A percentile compares a stretch with the other conserved stretches of the same genome.
phyloP scores from a whole-genome alignment of 1,140 invertebrate species.

The Diploscapter pachys region DNA sequence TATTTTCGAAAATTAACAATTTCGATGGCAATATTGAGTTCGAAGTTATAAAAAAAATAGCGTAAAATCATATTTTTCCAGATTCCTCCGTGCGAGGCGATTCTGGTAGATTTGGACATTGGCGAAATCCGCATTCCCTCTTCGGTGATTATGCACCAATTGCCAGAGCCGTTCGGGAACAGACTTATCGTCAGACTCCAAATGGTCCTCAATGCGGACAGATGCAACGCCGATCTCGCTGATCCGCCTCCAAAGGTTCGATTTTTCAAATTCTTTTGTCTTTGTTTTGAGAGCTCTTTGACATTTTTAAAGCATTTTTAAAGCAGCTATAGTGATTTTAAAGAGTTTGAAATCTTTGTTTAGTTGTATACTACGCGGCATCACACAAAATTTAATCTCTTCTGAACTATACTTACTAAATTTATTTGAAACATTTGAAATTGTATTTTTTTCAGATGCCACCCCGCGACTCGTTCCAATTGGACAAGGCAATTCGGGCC shows the following conservation, averaged over 20 bases:
- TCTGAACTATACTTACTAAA: too few species aligned
- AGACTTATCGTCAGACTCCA: conserved; percentile 72
- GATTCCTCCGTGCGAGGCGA: conserved; percentile 75
- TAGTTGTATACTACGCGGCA: too few species aligned
- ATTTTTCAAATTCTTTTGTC: neutral
- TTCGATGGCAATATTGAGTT: too few species aligned
- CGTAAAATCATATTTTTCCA: conserved; percentile 62
- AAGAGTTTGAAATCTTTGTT: too few species aligned
- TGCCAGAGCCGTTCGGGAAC: conserved; percentile 74
- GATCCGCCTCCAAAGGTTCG: conserved; percentile 11
- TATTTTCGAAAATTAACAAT: conserved; percentile 13
- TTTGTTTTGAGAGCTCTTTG: neutral
- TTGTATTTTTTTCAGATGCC: conserved; percentile 12
- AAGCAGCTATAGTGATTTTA: too few species aligned
- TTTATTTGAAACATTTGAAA: conserved; percentile 1
- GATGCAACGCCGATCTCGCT: conserved; percentile 31
- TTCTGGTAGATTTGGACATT: conserved; percentile 90
- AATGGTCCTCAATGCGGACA: conserved; percentile 59
- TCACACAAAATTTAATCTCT: too few species aligned
- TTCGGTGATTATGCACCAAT: conserved; percentile 73
- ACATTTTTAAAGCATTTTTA: neutral
- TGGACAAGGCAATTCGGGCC: conserved; percentile 90
- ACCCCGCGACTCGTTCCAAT: conserved; percentile 13
- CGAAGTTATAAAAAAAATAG: too few species aligned
- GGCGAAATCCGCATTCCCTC: conserved; percentile 86